Conservation (phyloP, 37 sponge, comb jelly and placozoan species). For the Chondrilla cf. caribensis region DNA sequence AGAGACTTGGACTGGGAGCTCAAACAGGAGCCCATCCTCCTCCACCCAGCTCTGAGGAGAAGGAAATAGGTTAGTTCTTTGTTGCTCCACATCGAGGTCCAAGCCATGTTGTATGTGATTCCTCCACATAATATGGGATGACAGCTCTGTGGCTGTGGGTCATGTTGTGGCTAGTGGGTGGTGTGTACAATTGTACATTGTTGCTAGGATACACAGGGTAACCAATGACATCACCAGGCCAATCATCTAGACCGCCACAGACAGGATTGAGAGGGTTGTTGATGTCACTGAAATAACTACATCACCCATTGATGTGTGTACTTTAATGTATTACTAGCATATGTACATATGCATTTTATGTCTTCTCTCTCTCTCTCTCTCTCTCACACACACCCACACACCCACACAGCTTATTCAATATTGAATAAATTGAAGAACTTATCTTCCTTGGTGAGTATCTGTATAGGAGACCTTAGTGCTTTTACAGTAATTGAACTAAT, state of each 20-base stretch:
- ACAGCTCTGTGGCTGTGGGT: too few relatives aligned
- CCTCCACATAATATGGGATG: not conserved
- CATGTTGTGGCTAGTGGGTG: too few relatives aligned
- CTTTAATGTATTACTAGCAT: too few relatives aligned
- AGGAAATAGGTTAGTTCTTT: slow-evolving; percentile 1
- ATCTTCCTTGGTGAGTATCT: not conserved
- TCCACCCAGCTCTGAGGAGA: not conserved
- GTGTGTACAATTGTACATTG: too few relatives aligned
- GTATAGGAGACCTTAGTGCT: not conserved
- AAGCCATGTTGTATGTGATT: not conserved
- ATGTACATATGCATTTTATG: too few relatives aligned
- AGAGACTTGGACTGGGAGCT: not conserved
- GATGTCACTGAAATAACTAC: too few relatives aligned
- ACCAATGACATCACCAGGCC: too few relatives aligned
- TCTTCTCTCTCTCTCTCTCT: too few relatives aligned
- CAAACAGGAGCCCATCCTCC: not conserved
- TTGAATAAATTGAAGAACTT: not conserved
- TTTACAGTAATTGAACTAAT: not conserved
- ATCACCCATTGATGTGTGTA: too few relatives aligned
- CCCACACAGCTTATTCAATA: not conserved
- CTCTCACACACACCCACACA: slow-evolving; percentile 3
- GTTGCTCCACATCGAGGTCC: not conserved
- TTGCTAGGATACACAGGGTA: too few relatives aligned
- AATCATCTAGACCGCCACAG: too few relatives aligned
- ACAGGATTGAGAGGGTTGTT: too few relatives aligned